Base-by-base conservation (phyloP, 30 jellyfish, hydroid and myxozoan genomes). In the Morbakka virulenta region DNA sequence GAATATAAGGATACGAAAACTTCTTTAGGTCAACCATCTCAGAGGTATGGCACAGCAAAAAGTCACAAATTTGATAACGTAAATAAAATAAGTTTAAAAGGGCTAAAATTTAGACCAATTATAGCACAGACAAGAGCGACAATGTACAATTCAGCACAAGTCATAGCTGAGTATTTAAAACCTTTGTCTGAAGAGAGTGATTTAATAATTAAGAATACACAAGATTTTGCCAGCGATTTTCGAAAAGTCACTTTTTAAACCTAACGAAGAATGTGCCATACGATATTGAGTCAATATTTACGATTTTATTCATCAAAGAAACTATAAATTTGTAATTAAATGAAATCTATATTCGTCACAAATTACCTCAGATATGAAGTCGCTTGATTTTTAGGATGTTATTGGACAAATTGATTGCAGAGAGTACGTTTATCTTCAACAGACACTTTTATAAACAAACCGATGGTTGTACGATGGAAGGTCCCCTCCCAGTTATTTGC, bases 31-130 rank as follows among this genome's bases (percentile, higher is more conserved):
- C n/a, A n/a, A n/a, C n/a, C n/a, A n/a, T n/a, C n/a, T n/a, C 84
- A 26, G 30, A 25, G 26, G 77, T 64, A 64, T 64, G 77, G 77
- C 13, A 26, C 61, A 30, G 77, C 77, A 25, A 72, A 72, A 25
- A 72, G 82, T 6, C 84, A 72, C 52, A 72, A 72, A 72, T 72
- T 72, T 28, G 82, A 49, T 2, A 17, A 49, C n/a, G 25, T 72
- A 11, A 31, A 50, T 9, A 81, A 72, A 27, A 50, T 72, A 3
- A 50, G 23, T 12, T 22, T 72, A 24, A 61, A 50, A 47, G 9
- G 28, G 26, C 82, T 72, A 72, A 72, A 72, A 31, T 72, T 72
- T 33, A 24, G 84, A 6, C 84, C 84, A 21, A 72, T 72, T 26
- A 72, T 72, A 27, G 84, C 84, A 11, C 83, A 64, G 64, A 72